These are phyloP conservation scores for Leptopilina boulardi DNA, from an alignment of 1,140 invertebrate species.

Conservation along the genomic window DNA sequence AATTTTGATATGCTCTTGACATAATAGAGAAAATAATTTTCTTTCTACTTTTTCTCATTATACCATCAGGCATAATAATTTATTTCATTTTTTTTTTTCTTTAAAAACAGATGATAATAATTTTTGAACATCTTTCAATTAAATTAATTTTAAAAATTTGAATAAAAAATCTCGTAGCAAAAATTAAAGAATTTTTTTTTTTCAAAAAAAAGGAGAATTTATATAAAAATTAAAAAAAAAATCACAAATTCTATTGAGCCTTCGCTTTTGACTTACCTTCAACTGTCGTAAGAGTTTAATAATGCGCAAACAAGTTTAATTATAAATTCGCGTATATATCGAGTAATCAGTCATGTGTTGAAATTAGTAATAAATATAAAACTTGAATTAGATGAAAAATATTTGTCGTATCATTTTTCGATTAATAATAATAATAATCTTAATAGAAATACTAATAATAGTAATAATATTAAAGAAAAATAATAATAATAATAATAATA, in stretches of 20 bases:
- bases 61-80: neutral
- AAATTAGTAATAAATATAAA: slow-evolving; percentile 1
- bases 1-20: slow-evolving; percentile 3
- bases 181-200: too few relatives aligned
- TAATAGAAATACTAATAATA: too few relatives aligned
- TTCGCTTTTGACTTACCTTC: neutral
- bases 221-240: too few relatives aligned
- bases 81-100: neutral
- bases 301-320: slow-evolving; percentile 8
- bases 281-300: neutral
- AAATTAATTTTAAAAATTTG: too few relatives aligned
- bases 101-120: too few relatives aligned
- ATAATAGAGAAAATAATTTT: slow-evolving; percentile 4
- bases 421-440: too few relatives aligned
- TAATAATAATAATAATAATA: too few relatives aligned
- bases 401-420: neutral
- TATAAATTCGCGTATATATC: slow-evolving; percentile 7
- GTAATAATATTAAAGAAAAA: too few relatives aligned
- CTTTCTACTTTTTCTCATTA: neutral
- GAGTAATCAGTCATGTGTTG: slow-evolving; percentile 23
- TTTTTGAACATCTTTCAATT: too few relatives aligned
- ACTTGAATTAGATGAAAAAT: neutral
- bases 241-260: neutral
- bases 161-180: too few relatives aligned
- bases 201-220: too few relatives aligned